Evolutionary conservation across 2,888 invertebrate species (phyloP).

Genomic region (Campoletis raptor): DNA sequence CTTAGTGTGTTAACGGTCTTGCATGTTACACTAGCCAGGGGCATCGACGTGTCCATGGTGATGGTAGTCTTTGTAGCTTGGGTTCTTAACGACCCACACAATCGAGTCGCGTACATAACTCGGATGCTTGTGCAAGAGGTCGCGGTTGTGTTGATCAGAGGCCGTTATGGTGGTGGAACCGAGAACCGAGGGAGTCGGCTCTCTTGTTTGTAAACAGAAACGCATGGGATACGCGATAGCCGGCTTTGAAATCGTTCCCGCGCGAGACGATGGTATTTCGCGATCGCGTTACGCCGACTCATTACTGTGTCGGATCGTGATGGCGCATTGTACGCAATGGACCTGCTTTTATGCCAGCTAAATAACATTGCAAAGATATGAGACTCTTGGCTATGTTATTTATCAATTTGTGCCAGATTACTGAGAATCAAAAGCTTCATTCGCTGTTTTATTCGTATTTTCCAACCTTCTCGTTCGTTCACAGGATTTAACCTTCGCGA

Average conservation of each 20-base stretch:
- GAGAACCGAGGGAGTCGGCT: constrained; percentile 62
- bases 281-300: constrained; percentile 58
- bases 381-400: constrained; percentile 18
- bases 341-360: constrained; percentile 8
- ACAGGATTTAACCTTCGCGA: constrained; percentile 33
- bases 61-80: constrained; percentile 20
- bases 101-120: constrained; percentile 1
- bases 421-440: constrained; percentile 15
- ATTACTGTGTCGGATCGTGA: constrained; percentile 39
- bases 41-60: constrained; percentile 13
- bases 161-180: constrained; percentile 55
- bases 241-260: constrained; percentile 58
- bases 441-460: constrained; percentile 15
- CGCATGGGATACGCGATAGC: constrained; percentile 70
- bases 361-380: constrained; percentile 12
- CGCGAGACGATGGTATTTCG: constrained; percentile 41
- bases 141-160: constrained; percentile 44
- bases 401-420: constrained; percentile 35
- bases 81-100: constrained; percentile 11
- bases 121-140: constrained; percentile 25
- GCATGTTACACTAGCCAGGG: constrained; percentile 27
- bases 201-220: constrained; percentile 81
- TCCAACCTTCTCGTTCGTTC: constrained; percentile 17
- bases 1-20: constrained; percentile 51
- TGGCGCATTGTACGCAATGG: constrained; percentile 30